phyloP scores from a whole-genome alignment of 1,140 invertebrate species.

The Leptonema lineaticorne region DNA sequence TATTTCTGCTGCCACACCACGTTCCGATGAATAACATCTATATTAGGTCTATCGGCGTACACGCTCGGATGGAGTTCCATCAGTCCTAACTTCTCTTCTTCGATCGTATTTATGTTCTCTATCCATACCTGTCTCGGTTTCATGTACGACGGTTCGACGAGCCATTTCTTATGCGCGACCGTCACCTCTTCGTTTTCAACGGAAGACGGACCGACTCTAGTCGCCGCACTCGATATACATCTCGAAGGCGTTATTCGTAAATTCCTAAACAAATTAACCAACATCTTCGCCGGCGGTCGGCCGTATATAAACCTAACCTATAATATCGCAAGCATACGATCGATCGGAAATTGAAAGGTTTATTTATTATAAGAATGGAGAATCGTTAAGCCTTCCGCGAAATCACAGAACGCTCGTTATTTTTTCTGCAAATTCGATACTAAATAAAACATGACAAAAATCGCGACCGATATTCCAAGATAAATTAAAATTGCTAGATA shows the following conservation, averaged over 20 bases:
- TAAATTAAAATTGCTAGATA: too few relatives aligned
- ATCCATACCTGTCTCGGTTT: constrained; percentile 85
- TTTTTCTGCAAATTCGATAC: too few relatives aligned
- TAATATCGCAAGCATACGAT: too few relatives aligned
- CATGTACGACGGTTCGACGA: constrained; percentile 54
- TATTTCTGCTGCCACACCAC: constrained; percentile 87
- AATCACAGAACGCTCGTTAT: too few relatives aligned
- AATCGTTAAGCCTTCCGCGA: too few relatives aligned
- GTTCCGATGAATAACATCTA: constrained; percentile 89
- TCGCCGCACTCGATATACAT: not conserved
- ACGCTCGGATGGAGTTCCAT: constrained; percentile 86
- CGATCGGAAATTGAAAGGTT: too few relatives aligned
- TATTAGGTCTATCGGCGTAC: constrained; percentile 78
- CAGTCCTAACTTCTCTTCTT: constrained; percentile 80
- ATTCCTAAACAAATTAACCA: not conserved
- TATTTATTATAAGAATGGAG: too few relatives aligned
- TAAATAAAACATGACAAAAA: too few relatives aligned
- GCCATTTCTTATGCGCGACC: constrained; percentile 52
- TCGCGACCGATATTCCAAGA: too few relatives aligned
- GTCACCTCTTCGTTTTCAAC: not conserved
- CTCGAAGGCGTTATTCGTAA: not conserved
- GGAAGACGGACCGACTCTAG: not conserved
- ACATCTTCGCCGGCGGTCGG: too few relatives aligned
- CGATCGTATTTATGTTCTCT: constrained; percentile 79
- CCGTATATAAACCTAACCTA: too few relatives aligned